These are phyloP conservation scores for Melanotaenia maccullochi DNA, from an alignment of 2,797 vertebrate genomes.

Conservation along the genomic window DNA sequence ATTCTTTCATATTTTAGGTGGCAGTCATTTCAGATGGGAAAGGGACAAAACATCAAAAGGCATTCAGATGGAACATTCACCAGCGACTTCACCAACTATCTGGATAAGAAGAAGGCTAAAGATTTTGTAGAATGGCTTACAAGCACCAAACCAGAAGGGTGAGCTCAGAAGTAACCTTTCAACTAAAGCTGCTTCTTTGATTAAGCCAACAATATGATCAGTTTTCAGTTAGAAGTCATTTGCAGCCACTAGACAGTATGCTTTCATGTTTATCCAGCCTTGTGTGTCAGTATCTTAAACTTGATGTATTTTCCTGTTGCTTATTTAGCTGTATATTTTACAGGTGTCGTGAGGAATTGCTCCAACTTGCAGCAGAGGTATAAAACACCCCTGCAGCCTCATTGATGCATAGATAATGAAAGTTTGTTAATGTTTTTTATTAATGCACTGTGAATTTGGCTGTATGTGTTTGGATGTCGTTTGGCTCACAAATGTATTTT, in stretches of 20 bases:
- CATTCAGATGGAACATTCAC: slow-evolving; percentile 86
- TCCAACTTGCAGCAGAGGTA: slow-evolving; percentile 17
- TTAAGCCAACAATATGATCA: not conserved
- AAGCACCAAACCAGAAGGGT: slow-evolving; percentile 73
- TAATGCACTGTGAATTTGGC: slow-evolving; percentile 12
- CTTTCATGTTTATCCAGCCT: not conserved
- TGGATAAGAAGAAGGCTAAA: slow-evolving; percentile 86
- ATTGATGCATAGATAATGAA: slow-evolving; percentile 19
- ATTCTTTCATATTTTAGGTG: slow-evolving; percentile 52
- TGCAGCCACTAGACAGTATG: not conserved
- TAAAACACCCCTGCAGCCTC: slow-evolving; percentile 9
- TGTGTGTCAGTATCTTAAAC: not conserved
- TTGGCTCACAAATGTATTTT: slow-evolving; percentile 20
- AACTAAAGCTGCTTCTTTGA: not conserved
- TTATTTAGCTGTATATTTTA: slow-evolving; percentile 23
- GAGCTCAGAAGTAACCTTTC: slow-evolving; percentile 20
- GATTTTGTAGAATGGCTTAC: slow-evolving; percentile 87
- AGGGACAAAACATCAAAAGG: slow-evolving; percentile 71
- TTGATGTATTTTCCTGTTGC: not conserved
- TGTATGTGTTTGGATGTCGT: slow-evolving; percentile 16
- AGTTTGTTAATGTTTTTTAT: not conserved
- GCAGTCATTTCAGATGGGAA: slow-evolving; percentile 49
- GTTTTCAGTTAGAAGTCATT: not conserved
- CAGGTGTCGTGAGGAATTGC: slow-evolving; percentile 50
- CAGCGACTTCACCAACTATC: slow-evolving; percentile 80